A percentile compares a stretch with the other conserved stretches of the same genome.
These are phyloP conservation scores for Pluvialis apricaria DNA, from an alignment of 2,113 vertebrate genomes.

Conservation along the genomic window DNA sequence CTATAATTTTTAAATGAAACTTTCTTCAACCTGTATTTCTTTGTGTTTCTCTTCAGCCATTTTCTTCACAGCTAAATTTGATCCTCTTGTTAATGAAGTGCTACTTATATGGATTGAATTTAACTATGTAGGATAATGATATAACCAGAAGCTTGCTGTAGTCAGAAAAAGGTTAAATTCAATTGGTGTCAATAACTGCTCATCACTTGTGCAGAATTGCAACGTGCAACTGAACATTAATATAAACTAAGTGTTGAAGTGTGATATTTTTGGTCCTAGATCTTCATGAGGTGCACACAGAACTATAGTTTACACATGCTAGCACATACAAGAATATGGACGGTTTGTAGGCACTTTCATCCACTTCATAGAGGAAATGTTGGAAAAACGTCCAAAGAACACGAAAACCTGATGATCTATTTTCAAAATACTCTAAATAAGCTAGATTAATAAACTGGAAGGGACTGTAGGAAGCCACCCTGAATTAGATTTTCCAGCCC, in stretches of 20 bases:
- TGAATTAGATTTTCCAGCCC: not conserved
- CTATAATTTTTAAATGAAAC: not conserved
- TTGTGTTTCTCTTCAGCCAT: not conserved
- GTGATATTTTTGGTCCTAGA: not conserved
- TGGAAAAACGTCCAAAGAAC: not conserved
- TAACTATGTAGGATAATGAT: not conserved
- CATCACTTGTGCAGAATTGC: not conserved
- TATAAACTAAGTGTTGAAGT: not conserved
- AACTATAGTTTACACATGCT: not conserved
- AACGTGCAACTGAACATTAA: not conserved
- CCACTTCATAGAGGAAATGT: not conserved
- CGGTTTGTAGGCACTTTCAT: not conserved
- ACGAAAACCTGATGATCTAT: not conserved
- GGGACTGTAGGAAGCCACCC: not conserved
- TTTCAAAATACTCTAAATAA: not conserved
- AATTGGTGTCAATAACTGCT: not conserved
- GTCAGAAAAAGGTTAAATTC: not conserved
- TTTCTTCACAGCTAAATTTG: not conserved
- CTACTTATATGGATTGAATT: not conserved
- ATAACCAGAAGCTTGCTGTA: not conserved
- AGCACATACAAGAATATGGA: not conserved
- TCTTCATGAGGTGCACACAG: not conserved
- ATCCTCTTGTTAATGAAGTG: not conserved
- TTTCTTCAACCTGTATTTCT: not conserved
- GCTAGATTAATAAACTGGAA: not conserved